Percentiles rank a stretch among this genome's conserved stretches.
Conservation (phyloP, 1,140 invertebrate species). For the Riptortus pedestris region DNA sequence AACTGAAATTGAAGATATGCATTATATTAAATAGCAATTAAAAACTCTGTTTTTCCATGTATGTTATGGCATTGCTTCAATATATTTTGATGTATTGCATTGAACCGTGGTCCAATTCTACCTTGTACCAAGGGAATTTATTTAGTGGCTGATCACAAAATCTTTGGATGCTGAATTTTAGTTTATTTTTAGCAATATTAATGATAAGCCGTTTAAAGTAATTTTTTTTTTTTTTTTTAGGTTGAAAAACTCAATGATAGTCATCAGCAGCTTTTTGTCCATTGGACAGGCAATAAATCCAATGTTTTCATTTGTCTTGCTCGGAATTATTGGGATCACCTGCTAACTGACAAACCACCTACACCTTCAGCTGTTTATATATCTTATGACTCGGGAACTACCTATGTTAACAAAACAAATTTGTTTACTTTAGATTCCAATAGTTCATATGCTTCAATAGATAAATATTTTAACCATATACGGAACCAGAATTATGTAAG, state of each 20-base stretch:
- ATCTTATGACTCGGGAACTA: constrained; percentile 75
- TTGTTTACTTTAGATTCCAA: constrained; percentile 44
- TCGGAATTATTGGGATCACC: constrained; percentile 42
- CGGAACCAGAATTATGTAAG: constrained; percentile 63
- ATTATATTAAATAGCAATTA: too few relatives aligned
- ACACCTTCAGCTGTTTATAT: constrained; percentile 65
- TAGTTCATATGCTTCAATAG: constrained; percentile 54
- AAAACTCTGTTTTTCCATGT: too few relatives aligned
- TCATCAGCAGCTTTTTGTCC: constrained; percentile 77
- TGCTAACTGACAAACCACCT: constrained; percentile 34
- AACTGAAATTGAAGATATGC: too few relatives aligned
- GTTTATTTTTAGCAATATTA: too few relatives aligned
- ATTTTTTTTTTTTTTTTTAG: not conserved
- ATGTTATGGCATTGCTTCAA: too few relatives aligned
- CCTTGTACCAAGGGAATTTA: too few relatives aligned
- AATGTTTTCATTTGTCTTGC: constrained; percentile 79
- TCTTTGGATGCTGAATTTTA: too few relatives aligned
- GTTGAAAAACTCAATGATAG: constrained; percentile 55
- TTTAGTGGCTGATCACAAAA: too few relatives aligned
- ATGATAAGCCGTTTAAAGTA: too few relatives aligned
- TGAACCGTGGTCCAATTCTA: too few relatives aligned
- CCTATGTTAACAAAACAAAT: constrained; percentile 62
- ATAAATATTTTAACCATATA: constrained; percentile 76
- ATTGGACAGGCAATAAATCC: constrained; percentile 77
- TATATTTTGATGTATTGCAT: too few relatives aligned